A percentile compares a stretch with the other conserved stretches of the same genome.
Evolutionary conservation across 2,113 vertebrate genomes (phyloP).

Genomic region (Alexandromys fortis): DNA sequence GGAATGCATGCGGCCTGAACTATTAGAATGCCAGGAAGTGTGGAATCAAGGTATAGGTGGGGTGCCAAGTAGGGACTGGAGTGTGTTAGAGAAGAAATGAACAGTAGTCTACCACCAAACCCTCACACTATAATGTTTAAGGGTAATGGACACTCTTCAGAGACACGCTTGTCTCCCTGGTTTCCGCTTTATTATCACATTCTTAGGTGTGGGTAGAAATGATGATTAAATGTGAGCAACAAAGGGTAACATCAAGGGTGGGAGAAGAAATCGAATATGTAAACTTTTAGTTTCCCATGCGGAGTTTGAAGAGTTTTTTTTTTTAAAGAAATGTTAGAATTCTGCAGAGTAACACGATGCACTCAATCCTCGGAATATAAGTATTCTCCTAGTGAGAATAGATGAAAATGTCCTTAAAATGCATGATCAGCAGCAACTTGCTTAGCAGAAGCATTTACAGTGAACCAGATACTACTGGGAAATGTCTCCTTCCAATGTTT

Average conservation of each 20-base stretch:
- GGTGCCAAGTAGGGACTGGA: too few relatives aligned
- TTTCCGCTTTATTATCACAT: conserved; percentile 7
- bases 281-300: background rate
- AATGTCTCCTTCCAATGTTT: background rate
- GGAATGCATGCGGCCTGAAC: background rate
- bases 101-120: too few relatives aligned
- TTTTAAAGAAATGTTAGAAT: background rate
- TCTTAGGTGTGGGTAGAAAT: background rate
- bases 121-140: background rate
- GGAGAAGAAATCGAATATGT: background rate
- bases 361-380: conserved; percentile 15
- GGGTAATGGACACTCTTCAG: background rate
- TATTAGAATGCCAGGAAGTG: background rate
- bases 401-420: conserved; percentile 42
- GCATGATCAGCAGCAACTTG: background rate
- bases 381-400: conserved; percentile 6
- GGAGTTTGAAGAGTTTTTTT: conserved; percentile 11
- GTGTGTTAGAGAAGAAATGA: background rate
- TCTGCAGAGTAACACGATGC: background rate
- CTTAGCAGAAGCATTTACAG: background rate
- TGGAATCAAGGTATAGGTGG: background rate
- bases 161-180: background rate
- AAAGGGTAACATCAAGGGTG: background rate
- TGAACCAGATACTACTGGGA: background rate
- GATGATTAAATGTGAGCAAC: conserved; percentile 4